Evolutionary conservation across 2,113 vertebrate genomes (phyloP).

Genomic region (Labeo catla): DNA sequence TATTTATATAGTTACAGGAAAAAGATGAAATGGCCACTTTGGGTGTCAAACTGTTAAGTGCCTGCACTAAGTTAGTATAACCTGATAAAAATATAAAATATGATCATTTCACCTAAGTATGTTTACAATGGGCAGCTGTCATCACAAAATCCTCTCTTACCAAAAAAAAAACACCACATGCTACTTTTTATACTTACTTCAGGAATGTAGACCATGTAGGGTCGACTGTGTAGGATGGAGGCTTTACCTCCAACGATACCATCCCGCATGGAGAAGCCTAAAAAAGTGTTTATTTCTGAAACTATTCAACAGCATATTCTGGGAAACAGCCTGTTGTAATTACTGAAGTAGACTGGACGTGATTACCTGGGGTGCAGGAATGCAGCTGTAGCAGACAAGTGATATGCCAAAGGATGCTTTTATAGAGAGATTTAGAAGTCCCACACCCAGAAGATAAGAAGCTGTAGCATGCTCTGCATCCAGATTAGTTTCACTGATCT

Average conservation of each 20-base stretch:
- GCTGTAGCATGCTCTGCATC: neutral
- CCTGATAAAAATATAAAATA: too few species aligned
- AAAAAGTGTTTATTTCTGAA: neutral
- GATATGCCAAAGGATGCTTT: neutral
- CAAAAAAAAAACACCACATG: conserved; percentile 72
- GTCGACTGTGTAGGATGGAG: conserved; percentile 58
- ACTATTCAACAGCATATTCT: neutral
- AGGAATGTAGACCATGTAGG: conserved; percentile 70
- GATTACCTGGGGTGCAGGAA: conserved; percentile 61
- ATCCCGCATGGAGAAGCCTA: conserved; percentile 16
- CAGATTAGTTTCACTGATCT: neutral
- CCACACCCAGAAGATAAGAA: neutral
- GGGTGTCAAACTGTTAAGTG: too few species aligned
- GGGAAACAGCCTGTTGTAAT: neutral
- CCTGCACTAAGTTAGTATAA: too few species aligned
- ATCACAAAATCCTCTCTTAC: conserved; percentile 69
- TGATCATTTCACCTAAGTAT: conserved; percentile 48
- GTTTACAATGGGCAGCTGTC: conserved; percentile 70
- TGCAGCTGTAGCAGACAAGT: conserved; percentile 28
- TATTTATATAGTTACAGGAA: too few species aligned
- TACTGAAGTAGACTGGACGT: neutral
- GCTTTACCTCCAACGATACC: conserved; percentile 56
- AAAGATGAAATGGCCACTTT: too few species aligned
- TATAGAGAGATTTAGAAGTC: neutral
- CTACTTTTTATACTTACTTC: too few species aligned